Evolutionary conservation across 1,140 invertebrate genomes (phyloP), one percentile per base, ranked within the genome.

Genomic region (Stenopsyche tienmushanensis): DNA sequence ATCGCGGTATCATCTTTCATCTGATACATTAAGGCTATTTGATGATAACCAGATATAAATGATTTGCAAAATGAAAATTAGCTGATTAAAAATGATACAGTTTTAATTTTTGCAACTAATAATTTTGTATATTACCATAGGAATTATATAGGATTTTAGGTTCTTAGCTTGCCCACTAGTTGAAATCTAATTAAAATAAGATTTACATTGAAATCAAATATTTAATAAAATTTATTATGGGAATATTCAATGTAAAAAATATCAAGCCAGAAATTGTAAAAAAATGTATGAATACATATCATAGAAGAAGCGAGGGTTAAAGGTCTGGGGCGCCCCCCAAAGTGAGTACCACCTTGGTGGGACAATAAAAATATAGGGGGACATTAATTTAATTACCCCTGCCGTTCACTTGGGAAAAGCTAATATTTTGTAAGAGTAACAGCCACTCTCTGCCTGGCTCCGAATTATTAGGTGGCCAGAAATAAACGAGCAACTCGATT

Each of bases 341-440:
- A 57, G 23, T 26, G 42, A 47, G 44, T 47, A 20, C 57, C 42
- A 60, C 57, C 57, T 60, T 60, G 42, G 57, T 9, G 63, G 68
- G 68, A 66, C 68, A 70, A 70, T 70, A 70, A 70, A 70, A 70
- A 66, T 62, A 66, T 45, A 77, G 77, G 78, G 77, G 74, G 75
- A 75, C 77, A 78, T 80, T 80, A 81, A 81, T 80, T 80, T 79
- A 81, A 81, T 81, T 81, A 80, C 71, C 72, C 71, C 66, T 50
- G 64, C 60, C 59, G 71, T 76, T 76, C 79, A 76, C 77, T 66
- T 71, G 77, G 75, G 80, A 76, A 71, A 71, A 73, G 72, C 78
- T 78, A 79, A 79, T 79, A 78, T 77, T 77, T 71, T 67, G 66
- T 67, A 70, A 52, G 59, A 60, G 57, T 60, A 60, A 47, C 59